Percentiles rank a stretch among this genome's conserved stretches.
Evolutionary conservation across 2,113 vertebrate genomes (phyloP).

Genomic region (Melanocharis versteri): DNA sequence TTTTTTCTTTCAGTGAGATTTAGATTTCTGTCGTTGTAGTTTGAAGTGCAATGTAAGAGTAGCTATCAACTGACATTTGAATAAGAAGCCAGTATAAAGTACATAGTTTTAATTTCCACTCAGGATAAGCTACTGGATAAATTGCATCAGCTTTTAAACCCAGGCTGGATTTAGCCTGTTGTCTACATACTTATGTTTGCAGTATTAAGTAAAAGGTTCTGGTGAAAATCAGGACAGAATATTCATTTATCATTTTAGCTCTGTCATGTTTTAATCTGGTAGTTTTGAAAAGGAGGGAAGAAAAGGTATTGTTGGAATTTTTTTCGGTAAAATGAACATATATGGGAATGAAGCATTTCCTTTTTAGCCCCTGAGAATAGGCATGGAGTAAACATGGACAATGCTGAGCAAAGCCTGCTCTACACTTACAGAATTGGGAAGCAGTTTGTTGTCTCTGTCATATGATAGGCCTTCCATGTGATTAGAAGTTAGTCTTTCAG

Average conservation of each 20-base stretch:
- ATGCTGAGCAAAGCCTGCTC: neutral
- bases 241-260: neutral
- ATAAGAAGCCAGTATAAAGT: neutral
- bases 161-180: neutral
- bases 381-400: neutral
- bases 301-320: neutral
- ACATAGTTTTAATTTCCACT: neutral
- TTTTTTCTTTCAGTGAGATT: neutral
- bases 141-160: neutral
- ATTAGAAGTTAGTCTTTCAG: neutral
- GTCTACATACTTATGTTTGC: neutral
- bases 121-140: neutral
- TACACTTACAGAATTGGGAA: neutral
- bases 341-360: neutral
- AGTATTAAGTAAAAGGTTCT: neutral
- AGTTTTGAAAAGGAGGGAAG: neutral
- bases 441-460: neutral
- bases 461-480: neutral
- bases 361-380: neutral
- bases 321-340: neutral
- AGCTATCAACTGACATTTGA: neutral
- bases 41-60: neutral
- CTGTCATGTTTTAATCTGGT: neutral
- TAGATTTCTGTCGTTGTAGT: neutral
- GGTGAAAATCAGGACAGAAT: neutral